These are phyloP conservation scores for Caenorhabditis sp. DNA, from an alignment of 2,888 invertebrate genomes.

Conservation along the genomic window DNA sequence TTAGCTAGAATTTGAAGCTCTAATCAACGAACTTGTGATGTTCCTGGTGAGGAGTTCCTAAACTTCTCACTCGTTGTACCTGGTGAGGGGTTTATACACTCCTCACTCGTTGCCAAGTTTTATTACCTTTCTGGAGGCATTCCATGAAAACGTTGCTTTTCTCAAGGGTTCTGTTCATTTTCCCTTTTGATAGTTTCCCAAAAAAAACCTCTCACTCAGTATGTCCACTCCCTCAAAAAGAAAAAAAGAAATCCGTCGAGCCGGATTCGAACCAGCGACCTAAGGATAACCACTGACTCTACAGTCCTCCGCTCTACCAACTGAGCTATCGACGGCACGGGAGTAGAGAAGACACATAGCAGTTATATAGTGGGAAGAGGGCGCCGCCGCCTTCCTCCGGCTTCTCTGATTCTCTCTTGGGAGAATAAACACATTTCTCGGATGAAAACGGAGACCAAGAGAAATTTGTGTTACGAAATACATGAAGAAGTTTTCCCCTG, in stretches of 20 bases:
- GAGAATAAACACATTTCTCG: not conserved
- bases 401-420: constrained; percentile 1
- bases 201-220: too few relatives aligned
- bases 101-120: too few relatives aligned
- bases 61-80: too few relatives aligned
- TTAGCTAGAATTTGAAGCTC: too few relatives aligned
- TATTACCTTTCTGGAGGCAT: too few relatives aligned
- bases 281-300: constrained; percentile 73
- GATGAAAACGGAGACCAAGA: constrained; percentile 9
- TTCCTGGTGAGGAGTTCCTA: too few relatives aligned
- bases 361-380: constrained; percentile 7
- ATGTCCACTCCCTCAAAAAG: constrained; percentile 35
- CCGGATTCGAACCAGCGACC: constrained; percentile 78
- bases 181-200: too few relatives aligned
- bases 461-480: not conserved
- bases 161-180: too few relatives aligned
- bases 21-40: too few relatives aligned
- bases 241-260: constrained; percentile 69
- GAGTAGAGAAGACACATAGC: not conserved
- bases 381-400: constrained; percentile 4
- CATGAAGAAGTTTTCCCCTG: not conserved
- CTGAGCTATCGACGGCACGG: constrained; percentile 73
- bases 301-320: constrained; percentile 77
- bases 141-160: too few relatives aligned
- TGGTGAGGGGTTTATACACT: too few relatives aligned